Base-by-base conservation (phyloP, 2,113 vertebrate genomes). In the Cynocephalus volans region DNA sequence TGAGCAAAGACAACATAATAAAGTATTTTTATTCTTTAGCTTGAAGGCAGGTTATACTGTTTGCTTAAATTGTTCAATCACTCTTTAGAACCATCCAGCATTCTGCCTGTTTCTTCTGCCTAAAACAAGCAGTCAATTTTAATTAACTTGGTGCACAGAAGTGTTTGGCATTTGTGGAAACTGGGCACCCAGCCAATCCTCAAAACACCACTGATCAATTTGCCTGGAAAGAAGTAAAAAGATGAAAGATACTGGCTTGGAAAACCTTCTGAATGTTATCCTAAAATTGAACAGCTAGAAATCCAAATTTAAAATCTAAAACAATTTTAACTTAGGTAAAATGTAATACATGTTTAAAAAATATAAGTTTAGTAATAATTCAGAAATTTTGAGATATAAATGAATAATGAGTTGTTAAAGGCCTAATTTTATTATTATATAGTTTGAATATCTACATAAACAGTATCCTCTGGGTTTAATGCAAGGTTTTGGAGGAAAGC, bases 71-170 rank as follows among this genome's bases (percentile, higher is more conserved):
- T 98, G 93, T 97, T 98, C 90, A 96, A 76, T 98, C 58, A 70
- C 89, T 98, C 97, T 98, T 98, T 93, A 97, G 96, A 98, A 98
- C 82, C 98, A 98, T 96, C 36, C 36, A 13, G 97, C 98, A 98
- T 98, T 96, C 97, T 98, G 81, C 65, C 89, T 96, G 93, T 97
- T 98, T 98, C 97, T 98, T 98, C 97, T 98, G 89, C 88, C 92
- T 98, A 98, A 98, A 98, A 98, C 98, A 98, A 98, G 98, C 98
- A 98, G 98, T 99, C 98, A 98, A 98, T 99, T 99, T 99, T 99
- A 99, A 99, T 99, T 99, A 99, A 99, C 98, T 99, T 90, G 69
- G 45, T 96, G 82, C 97, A 96, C 95, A 98, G 94, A 95, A 99
- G 88, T 94, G 89, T 98, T 96, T 98, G 98, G 97, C 98, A 98